These are phyloP conservation scores for Acanthosepion esculentum DNA, from an alignment of 2,888 invertebrate genomes.

Conservation along the genomic window DNA sequence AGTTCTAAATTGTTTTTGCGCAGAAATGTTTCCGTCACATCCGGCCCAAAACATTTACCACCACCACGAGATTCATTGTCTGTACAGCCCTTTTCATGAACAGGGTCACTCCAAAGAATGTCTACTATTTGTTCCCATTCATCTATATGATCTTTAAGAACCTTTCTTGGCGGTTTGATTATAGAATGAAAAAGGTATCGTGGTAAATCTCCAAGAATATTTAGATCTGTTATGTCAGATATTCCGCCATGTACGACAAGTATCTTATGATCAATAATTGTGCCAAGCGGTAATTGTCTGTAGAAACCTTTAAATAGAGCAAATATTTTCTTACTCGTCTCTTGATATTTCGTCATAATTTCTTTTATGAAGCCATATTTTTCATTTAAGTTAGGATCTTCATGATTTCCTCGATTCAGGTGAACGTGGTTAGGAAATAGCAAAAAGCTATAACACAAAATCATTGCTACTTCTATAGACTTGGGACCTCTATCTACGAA, in stretches of 20 bases:
- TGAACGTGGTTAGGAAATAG: conserved; percentile 89
- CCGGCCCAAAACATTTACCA: conserved; percentile 94
- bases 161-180: not conserved
- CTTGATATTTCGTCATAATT: conserved; percentile 80
- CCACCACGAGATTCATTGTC: conserved; percentile 85
- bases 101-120: conserved; percentile 94
- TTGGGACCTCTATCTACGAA: conserved; percentile 94
- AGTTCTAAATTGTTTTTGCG: conserved; percentile 85
- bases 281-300: conserved; percentile 92
- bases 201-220: conserved; percentile 57
- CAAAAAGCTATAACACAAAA: conserved; percentile 86
- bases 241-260: conserved; percentile 94
- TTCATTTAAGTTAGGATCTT: conserved; percentile 88
- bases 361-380: conserved; percentile 95
- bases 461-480: conserved; percentile 88
- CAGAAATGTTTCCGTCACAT: conserved; percentile 86
- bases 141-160: not conserved
- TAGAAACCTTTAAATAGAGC: conserved; percentile 69
- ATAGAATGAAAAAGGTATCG: not conserved
- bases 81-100: conserved; percentile 67
- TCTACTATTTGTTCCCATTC: conserved; percentile 84
- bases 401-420: conserved; percentile 94
- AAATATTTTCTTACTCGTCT: not conserved
- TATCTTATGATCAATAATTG: conserved; percentile 90
- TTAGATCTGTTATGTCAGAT: conserved; percentile 89